Base-by-base conservation (phyloP, 1,140 invertebrate genomes). In the Drosophila subpulchrella region DNA sequence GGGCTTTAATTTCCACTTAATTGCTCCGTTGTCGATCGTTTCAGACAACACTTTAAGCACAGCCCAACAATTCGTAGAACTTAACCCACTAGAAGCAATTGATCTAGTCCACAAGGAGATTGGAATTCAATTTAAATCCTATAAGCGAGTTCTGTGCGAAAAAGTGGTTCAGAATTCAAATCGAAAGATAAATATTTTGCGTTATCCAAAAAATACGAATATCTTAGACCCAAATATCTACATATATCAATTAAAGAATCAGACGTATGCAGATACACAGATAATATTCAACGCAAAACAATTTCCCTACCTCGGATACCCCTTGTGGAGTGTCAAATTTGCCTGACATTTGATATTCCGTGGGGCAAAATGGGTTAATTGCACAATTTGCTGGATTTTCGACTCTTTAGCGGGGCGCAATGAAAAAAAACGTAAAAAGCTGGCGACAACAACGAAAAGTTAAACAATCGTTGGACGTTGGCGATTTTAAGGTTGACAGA, bases 391-490 rank as follows among this genome's bases (percentile, higher is more conserved):
- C 30, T 67, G 46, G 46, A 67, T 67, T 67, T 67, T 53, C 20
- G n/a, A 51, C 59, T 48, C 34, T 66, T 66, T 17, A 11, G 53
- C 42, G 61, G 39, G 17, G 34, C n/a, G 55, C 55, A 27, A 48
- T 56, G 34, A 68, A 68, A 47, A 68, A 47, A 53, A 68, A 10
- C 8, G 15, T 15, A 32, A 27, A 36, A 46, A 38, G 11, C 13
- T 36, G 47, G 46, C 59, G 60, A 68, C 65, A 70, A 71, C 50
- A 71, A 71, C 68, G 61, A 58, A 71, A 56, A 70, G 42, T 51
- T 61, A 46, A 72, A 53, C 57, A 73, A 73, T 73, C 67, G 34
- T 54, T 73, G 70, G 70, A 73, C 70, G 68, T 73, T 73, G 70
- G 68, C 70, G 68, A 73, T 73, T 73, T 73, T 73, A 73, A 61